Conservation (phyloP, 2,888 invertebrate genomes). For the Drosophila picticornis region DNA sequence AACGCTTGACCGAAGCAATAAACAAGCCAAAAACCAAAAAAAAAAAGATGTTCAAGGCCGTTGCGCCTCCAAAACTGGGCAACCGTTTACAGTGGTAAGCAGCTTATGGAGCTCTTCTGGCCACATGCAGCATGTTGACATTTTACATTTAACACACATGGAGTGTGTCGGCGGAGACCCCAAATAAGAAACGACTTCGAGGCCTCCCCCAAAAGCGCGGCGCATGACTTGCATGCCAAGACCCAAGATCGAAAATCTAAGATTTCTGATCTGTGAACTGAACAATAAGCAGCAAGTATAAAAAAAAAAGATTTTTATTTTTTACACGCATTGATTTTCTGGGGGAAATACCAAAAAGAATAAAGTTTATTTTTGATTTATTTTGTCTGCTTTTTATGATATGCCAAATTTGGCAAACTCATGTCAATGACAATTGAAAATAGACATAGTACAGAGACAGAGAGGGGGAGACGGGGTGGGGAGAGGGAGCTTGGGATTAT, state of each 20-base stretch:
- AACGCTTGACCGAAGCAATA: constrained; percentile 47
- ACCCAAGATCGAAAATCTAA: constrained; percentile 22
- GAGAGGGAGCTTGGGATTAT: constrained; percentile 7
- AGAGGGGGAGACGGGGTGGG: too few relatives aligned
- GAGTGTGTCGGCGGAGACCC: constrained; percentile 42
- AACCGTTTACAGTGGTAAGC: constrained; percentile 44
- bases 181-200: constrained; percentile 42
- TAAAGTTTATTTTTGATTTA: not conserved
- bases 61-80: constrained; percentile 31
- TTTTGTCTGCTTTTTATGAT: constrained; percentile 3
- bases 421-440: constrained; percentile 32
- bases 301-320: constrained; percentile 30
- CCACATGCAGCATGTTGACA: constrained; percentile 62
- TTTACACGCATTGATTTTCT: not conserved
- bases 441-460: not conserved
- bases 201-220: constrained; percentile 3
- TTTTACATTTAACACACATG: constrained; percentile 30
- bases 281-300: constrained; percentile 21
- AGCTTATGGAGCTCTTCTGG: constrained; percentile 43
- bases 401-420: constrained; percentile 29
- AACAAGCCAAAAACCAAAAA: constrained; percentile 53
- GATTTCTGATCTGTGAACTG: constrained; percentile 24
- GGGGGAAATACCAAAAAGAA: not conserved
- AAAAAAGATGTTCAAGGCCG: constrained; percentile 53
- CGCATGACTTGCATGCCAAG: constrained; percentile 59